Percentiles rank a stretch among this genome's conserved stretches.
These are phyloP conservation scores for Poecilia latipinna DNA, from an alignment of 2,113 vertebrate genomes.

Conservation along the genomic window DNA sequence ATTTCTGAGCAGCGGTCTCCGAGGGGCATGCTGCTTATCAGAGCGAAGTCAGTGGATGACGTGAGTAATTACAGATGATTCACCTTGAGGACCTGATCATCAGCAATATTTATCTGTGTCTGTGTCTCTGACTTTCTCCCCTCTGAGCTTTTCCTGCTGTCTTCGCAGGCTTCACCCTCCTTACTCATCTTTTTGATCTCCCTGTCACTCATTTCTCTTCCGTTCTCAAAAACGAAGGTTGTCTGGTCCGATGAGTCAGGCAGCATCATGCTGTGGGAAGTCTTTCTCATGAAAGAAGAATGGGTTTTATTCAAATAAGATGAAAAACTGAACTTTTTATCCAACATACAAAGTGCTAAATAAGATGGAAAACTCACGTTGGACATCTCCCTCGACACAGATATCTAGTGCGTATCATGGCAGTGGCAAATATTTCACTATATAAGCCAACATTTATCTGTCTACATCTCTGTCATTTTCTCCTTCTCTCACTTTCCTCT, in stretches of 20 bases:
- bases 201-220: conserved; percentile 27
- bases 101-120: conserved; percentile 61
- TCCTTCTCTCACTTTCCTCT: conserved; percentile 6
- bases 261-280: background rate
- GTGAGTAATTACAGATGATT: conserved; percentile 97
- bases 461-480: conserved; percentile 37
- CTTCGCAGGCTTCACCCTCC: background rate
- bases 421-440: conserved; percentile 97
- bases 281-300: background rate
- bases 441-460: conserved; percentile 82
- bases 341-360: background rate
- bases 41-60: conserved; percentile 90
- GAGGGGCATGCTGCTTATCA: conserved; percentile 88
- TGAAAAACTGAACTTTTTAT: background rate
- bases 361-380: background rate
- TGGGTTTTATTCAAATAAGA: background rate
- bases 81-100: conserved; percentile 89
- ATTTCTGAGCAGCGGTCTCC: conserved; percentile 90
- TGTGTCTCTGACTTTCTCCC: conserved; percentile 23
- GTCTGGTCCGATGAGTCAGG: background rate
- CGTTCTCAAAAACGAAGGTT: background rate
- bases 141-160: conserved; percentile 7
- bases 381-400: background rate
- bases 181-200: conserved; percentile 39
- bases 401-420: conserved; percentile 24